Evolutionary conservation across 1,140 invertebrate species (phyloP).

Genomic region (Brachystomella parvula): DNA sequence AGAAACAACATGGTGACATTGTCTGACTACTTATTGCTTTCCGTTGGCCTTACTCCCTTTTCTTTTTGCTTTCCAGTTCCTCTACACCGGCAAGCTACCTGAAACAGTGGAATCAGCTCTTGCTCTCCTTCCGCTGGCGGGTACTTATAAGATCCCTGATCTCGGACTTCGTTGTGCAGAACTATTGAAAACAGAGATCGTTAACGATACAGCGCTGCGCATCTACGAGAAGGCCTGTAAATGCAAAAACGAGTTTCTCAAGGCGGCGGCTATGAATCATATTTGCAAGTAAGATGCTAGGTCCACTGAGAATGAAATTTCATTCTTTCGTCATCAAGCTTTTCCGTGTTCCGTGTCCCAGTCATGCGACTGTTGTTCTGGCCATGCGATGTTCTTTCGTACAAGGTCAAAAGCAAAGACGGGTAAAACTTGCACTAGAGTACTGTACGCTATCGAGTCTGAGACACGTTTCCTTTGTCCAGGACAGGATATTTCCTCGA

Average conservation of each 20-base stretch:
- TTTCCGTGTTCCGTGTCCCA: no score
- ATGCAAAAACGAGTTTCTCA: not conserved
- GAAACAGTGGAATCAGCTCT: not conserved
- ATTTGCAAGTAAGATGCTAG: not conserved
- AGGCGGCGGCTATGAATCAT: not conserved
- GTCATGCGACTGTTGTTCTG: no score
- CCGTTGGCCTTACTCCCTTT: not conserved
- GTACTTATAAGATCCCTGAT: not conserved
- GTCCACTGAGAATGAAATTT: not conserved
- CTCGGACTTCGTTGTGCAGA: not conserved
- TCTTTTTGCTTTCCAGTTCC: not conserved
- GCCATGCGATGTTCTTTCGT: no score
- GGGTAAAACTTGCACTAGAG: no score
- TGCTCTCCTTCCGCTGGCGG: not conserved
- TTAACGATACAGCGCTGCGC: not conserved
- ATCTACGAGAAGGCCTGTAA: not conserved
- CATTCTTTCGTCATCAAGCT: not conserved
- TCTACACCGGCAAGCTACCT: not conserved
- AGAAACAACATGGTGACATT: not conserved
- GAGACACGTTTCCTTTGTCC: no score
- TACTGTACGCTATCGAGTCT: no score
- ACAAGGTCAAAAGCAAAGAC: no score
- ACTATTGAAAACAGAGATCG: not conserved
- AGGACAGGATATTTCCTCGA: no score
- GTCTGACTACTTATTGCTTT: not conserved